Evolutionary conservation across 2,888 invertebrate species (phyloP), one percentile per base, ranked within the genome.

Genomic region (Andrena fulva): DNA sequence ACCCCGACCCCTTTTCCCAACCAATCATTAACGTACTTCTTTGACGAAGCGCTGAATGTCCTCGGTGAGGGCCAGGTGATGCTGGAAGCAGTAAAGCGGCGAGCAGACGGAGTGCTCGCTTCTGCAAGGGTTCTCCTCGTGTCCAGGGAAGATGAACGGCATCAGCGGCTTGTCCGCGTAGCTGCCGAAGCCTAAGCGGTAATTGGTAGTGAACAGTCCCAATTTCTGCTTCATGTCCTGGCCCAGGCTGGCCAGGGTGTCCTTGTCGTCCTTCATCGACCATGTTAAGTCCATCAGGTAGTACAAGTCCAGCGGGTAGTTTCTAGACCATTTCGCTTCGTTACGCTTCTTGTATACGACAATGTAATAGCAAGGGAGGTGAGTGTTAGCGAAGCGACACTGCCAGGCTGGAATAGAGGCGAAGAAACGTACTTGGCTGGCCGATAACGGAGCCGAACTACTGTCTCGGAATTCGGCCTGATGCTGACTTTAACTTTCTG

Each of bases 221-320:
- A 97, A 90, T 64, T 96, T 94, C 60, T 92, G 91, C 0, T 96
- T 95, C 66, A 97, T 93, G 87, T 96, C 95, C 52, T 95, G 95
- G 27, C 96, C 96, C 68, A 97, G 91, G 12, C 95, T 95, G 0
- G 97, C 96, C 70, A 98, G 94, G 2, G 97, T 97, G 80, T 96
- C 95, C 91, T 98, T 97, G 93, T 98, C 98, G 87, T 97, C 97
- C 91, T 95, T 95, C 99, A 98, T 98, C 1, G 98, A 97, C 95
- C 97, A 96, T 1, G 98, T 98, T 77, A 98, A 95, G 93, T 98
- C 98, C 97, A 98, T 98, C 87, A 99, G 94, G 91, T 97, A 98
- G 94, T 98, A 99, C 59, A 98, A 94, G 92, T 98, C 98, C 59
- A 99, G 95, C 7, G 97, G 97, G 91, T 98, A 98, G 93, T 99